Percentiles rank a stretch among this genome's conserved stretches.
phyloP scores from a whole-genome alignment of 1,140 invertebrate genomes.

The Scaptomyza graminum region DNA sequence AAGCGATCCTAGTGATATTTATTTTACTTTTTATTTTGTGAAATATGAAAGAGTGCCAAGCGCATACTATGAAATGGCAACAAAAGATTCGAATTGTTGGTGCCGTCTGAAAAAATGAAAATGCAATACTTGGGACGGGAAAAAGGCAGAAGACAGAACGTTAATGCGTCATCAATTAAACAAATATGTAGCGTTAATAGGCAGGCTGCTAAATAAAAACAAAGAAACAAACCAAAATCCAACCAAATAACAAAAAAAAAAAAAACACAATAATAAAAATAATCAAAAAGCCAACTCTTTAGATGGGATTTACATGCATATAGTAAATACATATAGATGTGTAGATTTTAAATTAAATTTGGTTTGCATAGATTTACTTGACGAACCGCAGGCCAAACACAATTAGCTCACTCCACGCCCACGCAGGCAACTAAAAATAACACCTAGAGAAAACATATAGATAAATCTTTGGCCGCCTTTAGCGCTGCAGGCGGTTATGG shows the following conservation, averaged over 20 bases:
- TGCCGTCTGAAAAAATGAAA: conserved; percentile 76
- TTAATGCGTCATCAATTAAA: conserved; percentile 78
- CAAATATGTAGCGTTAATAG: conserved; percentile 76
- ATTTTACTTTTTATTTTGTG: conserved; percentile 31
- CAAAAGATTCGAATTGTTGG: conserved; percentile 65
- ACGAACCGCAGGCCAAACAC: conserved; percentile 41
- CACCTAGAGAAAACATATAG: conserved; percentile 24
- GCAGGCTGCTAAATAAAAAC: conserved; percentile 25
- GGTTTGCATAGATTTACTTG: conserved; percentile 67
- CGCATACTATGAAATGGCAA: conserved; percentile 51
- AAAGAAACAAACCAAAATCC: conserved; percentile 7
- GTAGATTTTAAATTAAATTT: conserved; percentile 55
- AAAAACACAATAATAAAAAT: conserved; percentile 60
- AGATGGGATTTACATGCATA: conserved; percentile 12
- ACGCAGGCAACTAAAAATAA: conserved; percentile 73
- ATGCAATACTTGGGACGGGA: conserved; percentile 31
- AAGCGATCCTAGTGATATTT: conserved; percentile 19
- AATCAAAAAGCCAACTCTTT: conserved; percentile 46
- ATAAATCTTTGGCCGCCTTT: conserved; percentile 43
- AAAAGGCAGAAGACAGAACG: neutral
- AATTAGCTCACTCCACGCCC: conserved; percentile 53
- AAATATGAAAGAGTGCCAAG: conserved; percentile 49
- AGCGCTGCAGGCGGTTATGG: conserved; percentile 51
- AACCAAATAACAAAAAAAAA: conserved; percentile 28
- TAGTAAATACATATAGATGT: conserved; percentile 5